A percentile compares a stretch with the other conserved stretches of the same genome.
These are phyloP conservation scores for Sciurus vulgaris DNA, from an alignment of 2,797 vertebrate species.

Conservation along the genomic window DNA sequence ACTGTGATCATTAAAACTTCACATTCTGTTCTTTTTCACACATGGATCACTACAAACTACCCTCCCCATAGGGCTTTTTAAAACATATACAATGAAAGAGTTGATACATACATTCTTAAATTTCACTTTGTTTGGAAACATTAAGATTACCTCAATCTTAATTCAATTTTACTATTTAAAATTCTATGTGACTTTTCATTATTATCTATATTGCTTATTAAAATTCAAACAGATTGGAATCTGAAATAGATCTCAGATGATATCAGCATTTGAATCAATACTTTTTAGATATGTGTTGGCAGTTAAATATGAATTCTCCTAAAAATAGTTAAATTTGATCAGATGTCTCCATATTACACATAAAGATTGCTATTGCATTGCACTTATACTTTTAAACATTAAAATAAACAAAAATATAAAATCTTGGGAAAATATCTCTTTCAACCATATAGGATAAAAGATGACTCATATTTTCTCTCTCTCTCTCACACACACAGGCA, in stretches of 20 bases:
- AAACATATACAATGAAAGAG: constrained; percentile 31
- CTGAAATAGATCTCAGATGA: neutral
- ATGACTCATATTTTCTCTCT: no score
- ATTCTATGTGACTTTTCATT: neutral
- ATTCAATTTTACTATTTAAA: constrained; percentile 11
- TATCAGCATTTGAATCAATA: neutral
- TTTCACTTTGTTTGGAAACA: constrained; percentile 35
- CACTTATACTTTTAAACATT: neutral
- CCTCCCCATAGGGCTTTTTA: neutral
- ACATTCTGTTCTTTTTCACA: neutral
- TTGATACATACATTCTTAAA: constrained; percentile 23
- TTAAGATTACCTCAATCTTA: neutral
- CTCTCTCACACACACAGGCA: neutral
- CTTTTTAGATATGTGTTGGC: neutral
- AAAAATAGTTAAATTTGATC: constrained; percentile 61
- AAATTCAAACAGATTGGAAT: neutral
- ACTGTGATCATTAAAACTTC: constrained; percentile 24
- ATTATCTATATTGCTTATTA: neutral
- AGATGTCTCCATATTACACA: neutral
- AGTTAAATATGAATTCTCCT: neutral
- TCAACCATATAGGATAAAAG: neutral
- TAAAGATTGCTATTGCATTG: neutral
- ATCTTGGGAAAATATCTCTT: neutral
- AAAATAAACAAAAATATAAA: neutral
- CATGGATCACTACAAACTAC: neutral